These are phyloP conservation scores for Phalera bucephala DNA, from an alignment of 2,888 invertebrate species.

Conservation along the genomic window DNA sequence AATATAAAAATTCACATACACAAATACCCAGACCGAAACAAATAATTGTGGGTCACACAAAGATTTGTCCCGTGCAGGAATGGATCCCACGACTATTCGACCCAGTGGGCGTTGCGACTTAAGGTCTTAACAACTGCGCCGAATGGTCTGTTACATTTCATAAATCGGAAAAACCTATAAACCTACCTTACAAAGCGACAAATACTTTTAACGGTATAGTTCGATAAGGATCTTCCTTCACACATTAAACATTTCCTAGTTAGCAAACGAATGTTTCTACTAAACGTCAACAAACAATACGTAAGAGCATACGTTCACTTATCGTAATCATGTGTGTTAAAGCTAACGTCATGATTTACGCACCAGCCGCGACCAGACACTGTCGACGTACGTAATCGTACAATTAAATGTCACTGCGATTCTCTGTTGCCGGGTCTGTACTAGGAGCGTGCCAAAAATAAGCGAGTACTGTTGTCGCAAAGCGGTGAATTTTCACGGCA, in stretches of 20 bases:
- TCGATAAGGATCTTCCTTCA: constrained; percentile 7
- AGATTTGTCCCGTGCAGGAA: too few relatives aligned
- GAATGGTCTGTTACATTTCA: too few relatives aligned
- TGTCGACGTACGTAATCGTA: constrained; percentile 26
- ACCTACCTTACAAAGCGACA: too few relatives aligned
- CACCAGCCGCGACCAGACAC: constrained; percentile 24
- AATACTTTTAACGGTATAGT: too few relatives aligned
- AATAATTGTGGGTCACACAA: too few relatives aligned
- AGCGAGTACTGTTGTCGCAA: constrained; percentile 13
- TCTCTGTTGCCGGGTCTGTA: constrained; percentile 27
- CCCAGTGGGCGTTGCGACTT: too few relatives aligned
- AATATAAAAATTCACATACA: too few relatives aligned
- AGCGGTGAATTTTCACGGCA: constrained; percentile 21
- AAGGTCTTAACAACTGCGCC: too few relatives aligned
- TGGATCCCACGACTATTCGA: too few relatives aligned
- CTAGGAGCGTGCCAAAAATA: constrained; percentile 25
- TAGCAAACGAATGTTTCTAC: constrained; percentile 21
- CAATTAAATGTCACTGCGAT: constrained; percentile 26
- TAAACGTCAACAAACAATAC: constrained; percentile 5
- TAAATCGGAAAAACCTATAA: too few relatives aligned
- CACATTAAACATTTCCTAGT: constrained; percentile 15
- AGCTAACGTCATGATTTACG: constrained; percentile 30
- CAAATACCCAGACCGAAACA: too few relatives aligned
- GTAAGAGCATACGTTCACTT: constrained; percentile 10
- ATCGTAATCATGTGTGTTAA: constrained; percentile 14